Base-by-base conservation (phyloP, 2,888 invertebrate genomes). In the Abscondita cerata region DNA sequence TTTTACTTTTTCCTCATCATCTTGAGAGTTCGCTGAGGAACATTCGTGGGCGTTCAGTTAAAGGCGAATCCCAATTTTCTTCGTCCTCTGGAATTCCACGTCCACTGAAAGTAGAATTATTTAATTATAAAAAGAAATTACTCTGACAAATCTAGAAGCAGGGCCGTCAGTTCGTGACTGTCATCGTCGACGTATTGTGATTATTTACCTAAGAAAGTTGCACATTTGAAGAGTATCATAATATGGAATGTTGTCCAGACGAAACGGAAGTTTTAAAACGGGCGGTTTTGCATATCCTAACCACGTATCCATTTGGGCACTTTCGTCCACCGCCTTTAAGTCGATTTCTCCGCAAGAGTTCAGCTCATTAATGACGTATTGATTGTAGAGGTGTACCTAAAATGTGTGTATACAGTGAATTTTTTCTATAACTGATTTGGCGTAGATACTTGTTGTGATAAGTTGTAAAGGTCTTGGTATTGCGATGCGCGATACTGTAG, bases 351-450 rank as follows among this genome's bases (percentile, higher is more conserved):
- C 87, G 62, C 85, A 86, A 71, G 82, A 83, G 62, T 87, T 83
- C 25, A 90, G 78, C 3, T 82, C 83, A 70, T 87, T 87, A 67
- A 90, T 85, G 68, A 86, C 82, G 62, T 88, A 86, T 81, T 92
- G 92, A 80, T 92, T 93, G 83, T 89, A 94, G 62, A 93, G 87
- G 80, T 93, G 93, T 25, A 92, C 90, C 93, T 93, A 75, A 1
- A 79, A 78, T 9, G n/a, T 50, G 55, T 19, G 16, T 52, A 51
- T 18, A 9, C 9, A 1, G 16, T 9, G 12, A 20, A 15, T n/a
- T n/a, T n/a, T n/a, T n/a, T n/a, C n/a, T n/a, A n/a, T n/a, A 48
- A 16, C 9, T 52, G 0, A 38, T 34, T 52, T 38, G 12, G 15
- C 12, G 16, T 9, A 46, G 18, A 11, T 51, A 94, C 95, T 87